Evolutionary conservation across 2,113 vertebrate genomes (phyloP).

Genomic region (Patagioenas fasciata): DNA sequence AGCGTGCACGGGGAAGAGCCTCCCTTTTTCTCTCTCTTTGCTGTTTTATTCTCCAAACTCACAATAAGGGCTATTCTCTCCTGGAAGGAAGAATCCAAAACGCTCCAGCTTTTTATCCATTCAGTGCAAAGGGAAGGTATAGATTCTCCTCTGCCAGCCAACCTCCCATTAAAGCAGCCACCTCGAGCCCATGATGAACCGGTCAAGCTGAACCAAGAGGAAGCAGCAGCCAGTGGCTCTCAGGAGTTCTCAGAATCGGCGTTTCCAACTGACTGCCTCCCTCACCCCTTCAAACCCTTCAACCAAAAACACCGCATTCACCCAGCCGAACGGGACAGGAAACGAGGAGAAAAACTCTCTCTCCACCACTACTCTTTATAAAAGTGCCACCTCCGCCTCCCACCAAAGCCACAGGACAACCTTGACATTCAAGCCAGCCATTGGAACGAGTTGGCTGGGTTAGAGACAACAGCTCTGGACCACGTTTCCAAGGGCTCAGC

Average conservation of each 20-base stretch:
- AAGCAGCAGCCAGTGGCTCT: neutral
- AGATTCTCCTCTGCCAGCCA: neutral
- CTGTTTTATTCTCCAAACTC: neutral
- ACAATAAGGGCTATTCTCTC: conserved; percentile 19
- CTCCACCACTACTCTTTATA: neutral
- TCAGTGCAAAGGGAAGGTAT: neutral
- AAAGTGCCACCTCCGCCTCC: neutral
- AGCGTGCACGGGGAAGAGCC: accelerated
- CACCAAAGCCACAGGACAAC: neutral
- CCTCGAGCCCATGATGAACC: neutral
- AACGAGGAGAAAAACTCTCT: neutral
- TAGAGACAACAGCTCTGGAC: neutral
- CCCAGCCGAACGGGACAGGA: neutral
- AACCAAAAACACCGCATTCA: neutral
- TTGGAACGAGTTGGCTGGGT: neutral
- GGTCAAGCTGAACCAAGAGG: conserved; percentile 33
- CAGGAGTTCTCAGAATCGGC: neutral
- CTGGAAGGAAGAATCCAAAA: conserved; percentile 14
- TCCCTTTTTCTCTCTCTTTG: neutral
- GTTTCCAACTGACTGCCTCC: conserved; percentile 6
- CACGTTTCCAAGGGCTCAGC: neutral
- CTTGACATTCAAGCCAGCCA: neutral
- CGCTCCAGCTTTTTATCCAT: neutral
- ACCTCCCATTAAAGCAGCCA: neutral
- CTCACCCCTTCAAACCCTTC: neutral